Base-by-base conservation (phyloP, 64 coral and sea anemone species). In the Dendronephthya gigantea region DNA sequence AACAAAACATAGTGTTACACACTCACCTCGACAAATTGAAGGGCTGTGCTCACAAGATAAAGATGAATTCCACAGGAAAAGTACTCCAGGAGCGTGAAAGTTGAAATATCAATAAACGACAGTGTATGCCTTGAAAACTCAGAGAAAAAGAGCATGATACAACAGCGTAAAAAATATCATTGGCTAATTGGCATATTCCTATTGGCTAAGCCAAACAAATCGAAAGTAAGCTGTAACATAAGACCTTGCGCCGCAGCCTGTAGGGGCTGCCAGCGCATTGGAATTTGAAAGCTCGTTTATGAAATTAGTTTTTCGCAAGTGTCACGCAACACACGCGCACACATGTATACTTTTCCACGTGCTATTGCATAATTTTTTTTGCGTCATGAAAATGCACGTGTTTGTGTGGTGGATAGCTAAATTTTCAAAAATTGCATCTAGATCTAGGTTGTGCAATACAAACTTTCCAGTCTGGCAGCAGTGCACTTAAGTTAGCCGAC, bases 381-480 rank as follows among this genome's bases (percentile, higher is more conserved):
- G 17, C 66, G 30, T 13, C 13, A 30, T 74, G 19, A 74, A 74
- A 27, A 74, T 25, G 50, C 23, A 22, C 50, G 50, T 22, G 50
- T 12, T 52, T 74, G 68, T 1, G 68, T 28, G 68, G 12, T 27
- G 0, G 9, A 74, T 25, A 74, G 32, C 68, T 74, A 74, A 74
- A 74, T 74, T 1, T 1, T 74, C 68, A 74, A 74, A 1, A 74
- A 25, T 74, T 74, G 68, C 68, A 74, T 28, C 68, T 74, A 74
- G 0, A 74, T 74, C 68, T 74, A 74, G 68, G 68, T 74, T 17
- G 0, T 35, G 68, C 68, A 74, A 35, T 74, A 74, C 68, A 74
- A 74, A 74, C 17, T 74, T 74, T 74, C 68, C 68, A 74, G 17
- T 74, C 68, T 74, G 68, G n/a, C n/a, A n/a, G n/a, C n/a, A n/a